Evolutionary conservation across 2,113 vertebrate species (phyloP), one percentile per base, ranked within the genome.

Genomic region (Anolis sagrei): DNA sequence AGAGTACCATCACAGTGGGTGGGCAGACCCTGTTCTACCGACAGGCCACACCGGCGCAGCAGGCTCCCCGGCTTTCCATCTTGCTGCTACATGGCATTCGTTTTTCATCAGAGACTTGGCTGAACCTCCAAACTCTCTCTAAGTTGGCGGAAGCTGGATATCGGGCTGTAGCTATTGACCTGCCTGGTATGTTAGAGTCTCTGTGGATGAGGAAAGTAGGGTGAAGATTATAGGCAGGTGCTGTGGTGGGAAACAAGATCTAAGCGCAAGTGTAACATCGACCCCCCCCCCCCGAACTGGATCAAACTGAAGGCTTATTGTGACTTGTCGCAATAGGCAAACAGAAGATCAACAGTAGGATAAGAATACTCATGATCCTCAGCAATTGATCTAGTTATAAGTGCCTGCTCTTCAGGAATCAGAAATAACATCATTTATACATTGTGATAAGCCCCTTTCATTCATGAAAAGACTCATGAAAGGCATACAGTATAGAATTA

Each of bases 51-150:
- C 98, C 98, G 0, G 76, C 89, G 1, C 29, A 83, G 0, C 96
- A 93, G 82, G 32, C 87, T 0, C 92, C 88, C 0, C 93, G 34
- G 48, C 93, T 97, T 87, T 95, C 95, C 0, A 96, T 99, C 80
- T 91, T 99, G 76, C 95, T 99, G 70, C 95, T 99, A 87, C 99
- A 99, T 0, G 99, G 99, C 16, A 98, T 99, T 81, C 97, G 97
- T 27, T 99, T 99, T 96, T 98, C 98, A 48, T 99, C 98, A 0
- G 95, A 98, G 85, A 98, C 97, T 88, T 99, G 99, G 98, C 95
- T 97, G 39, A 95, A 90, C 7, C 95, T 98, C 87, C 96, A 94
- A 72, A 98, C 98, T 0, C 95, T 99, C 44, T 92, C 96, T 75
- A 89, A 36, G 0, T 91, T 99, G 90, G 98, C 98, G 0, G 94